Conservation (phyloP, 2,113 vertebrate species). For the Phasianus colchicus region DNA sequence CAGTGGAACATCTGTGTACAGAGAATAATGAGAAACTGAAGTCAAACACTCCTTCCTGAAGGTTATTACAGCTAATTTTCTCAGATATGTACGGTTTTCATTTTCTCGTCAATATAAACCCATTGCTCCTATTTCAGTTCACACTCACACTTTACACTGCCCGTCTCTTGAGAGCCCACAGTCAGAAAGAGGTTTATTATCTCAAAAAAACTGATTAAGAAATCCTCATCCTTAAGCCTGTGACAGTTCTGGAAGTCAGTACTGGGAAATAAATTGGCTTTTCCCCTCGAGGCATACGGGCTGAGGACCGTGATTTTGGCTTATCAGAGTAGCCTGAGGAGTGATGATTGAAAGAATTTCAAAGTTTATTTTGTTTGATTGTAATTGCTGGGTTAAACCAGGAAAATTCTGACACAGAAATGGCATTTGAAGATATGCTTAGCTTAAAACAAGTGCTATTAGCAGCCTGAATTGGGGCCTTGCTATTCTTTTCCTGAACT, state of each 20-base stretch:
- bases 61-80: neutral
- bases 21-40: neutral
- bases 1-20: neutral
- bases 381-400: neutral
- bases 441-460: conserved; percentile 5
- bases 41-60: neutral
- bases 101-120: neutral
- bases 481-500: neutral
- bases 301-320: neutral
- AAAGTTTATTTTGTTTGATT: neutral
- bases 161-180: neutral
- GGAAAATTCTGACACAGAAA: neutral
- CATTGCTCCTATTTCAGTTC: accelerated
- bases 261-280: neutral
- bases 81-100: neutral
- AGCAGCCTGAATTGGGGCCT: neutral
- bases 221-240: neutral
- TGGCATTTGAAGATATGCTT: neutral
- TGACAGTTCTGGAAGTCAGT: neutral
- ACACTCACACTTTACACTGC: neutral
- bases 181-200: neutral
- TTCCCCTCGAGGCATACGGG: neutral
- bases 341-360: neutral
- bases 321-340: neutral
- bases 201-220: neutral